Evolutionary conservation across 2,797 vertebrate species (phyloP), one percentile per base, ranked within the genome.

Genomic region (Syndactyla subalaris): DNA sequence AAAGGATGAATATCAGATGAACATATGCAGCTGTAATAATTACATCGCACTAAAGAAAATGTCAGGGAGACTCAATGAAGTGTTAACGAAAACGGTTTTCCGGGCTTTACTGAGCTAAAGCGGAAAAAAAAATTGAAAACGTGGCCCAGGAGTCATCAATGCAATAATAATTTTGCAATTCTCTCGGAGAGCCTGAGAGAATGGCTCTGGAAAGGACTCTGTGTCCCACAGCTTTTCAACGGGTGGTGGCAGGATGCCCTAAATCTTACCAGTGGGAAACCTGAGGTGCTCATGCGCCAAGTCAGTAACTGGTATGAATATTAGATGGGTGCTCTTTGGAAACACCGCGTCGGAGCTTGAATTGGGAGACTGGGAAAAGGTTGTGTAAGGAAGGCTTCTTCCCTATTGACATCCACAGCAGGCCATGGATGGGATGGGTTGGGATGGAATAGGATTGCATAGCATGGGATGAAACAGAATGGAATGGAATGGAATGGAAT

Each of bases 391-490:
- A 52, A 55, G 12, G 16, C 19, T 68, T 48, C 29, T 66, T n/a
- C 57, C 21, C 4, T 26, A 66, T 29, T 0, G 1, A 18, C 24
- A 26, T 34, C 34, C 29, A 6, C 0, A 0, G 59, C 65, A 77
- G 55, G 39, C 32, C 9, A 6, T 0, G 6, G 26, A 23, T 38
- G 66, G 46, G 20, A 49, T 49, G n/a, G 65, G 23, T 23, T 12
- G 62, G 30, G 22, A 24, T 24, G 49, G 49, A 17, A 52, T 30
- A 10, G 27, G 26, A 29, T 51, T 27, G 48, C 46, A 24, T 14
- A 48, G 24, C 9, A 6, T 0, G 5, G 24, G 7, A 49, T 26
- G 23, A 26, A 20, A 20, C 20, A 19, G 43, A 9, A 49, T 49
- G 46, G 48, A 14, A 49, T 26, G 23, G 48, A 15, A 49, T 16